Evolutionary conservation across 92 coral and sea anemone species (phyloP), one percentile per base, ranked within the genome.

Genomic region (Plumapathes pennacea): DNA sequence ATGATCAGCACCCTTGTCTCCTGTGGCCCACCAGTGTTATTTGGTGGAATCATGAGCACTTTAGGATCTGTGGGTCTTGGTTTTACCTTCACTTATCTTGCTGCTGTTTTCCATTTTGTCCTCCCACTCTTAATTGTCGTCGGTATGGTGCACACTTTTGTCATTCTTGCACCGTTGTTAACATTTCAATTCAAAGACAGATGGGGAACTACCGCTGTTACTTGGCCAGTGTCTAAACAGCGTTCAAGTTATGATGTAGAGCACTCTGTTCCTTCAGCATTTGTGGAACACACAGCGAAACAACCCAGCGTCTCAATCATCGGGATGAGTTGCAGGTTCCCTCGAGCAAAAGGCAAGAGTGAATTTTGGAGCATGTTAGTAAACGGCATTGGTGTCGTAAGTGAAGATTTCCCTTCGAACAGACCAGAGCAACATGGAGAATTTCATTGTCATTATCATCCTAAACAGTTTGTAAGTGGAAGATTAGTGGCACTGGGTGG

Each of bases 311-410:
- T 82, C 19, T 69, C 95, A 0, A 56, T 86, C 10, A 72, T 90
- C 15, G 95, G 97, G 4, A 78, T 90, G 4, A 62, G 88, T 41
- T 86, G 97, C 54, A 55, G 90, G 6, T 90, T 82, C 49, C 88
- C 95, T 22, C 74, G 69, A 45, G 89, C 78, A 12, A 57, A 61
- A 10, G 63, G 47, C 29, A 88, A 81, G 32, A 68, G 77, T 0
- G 57, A 55, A 4, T 82, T 78, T 40, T 69, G 86, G 90, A 62
- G 74, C 17, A 64, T 88, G 75, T 84, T 88, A 45, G 51, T 32
- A 19, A 32, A 64, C 4, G 90, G 96, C 27, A 70, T 44, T 10
- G 67, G 87, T 43, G 64, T 55, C 0, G 71, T 78, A 12, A 48
- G 61, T 11, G 31, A 57, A 13, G 30, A 44, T 14, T 88, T 56